Base-by-base conservation (phyloP, 2,113 vertebrate genomes). In the Protomyctophum bolini region DNA sequence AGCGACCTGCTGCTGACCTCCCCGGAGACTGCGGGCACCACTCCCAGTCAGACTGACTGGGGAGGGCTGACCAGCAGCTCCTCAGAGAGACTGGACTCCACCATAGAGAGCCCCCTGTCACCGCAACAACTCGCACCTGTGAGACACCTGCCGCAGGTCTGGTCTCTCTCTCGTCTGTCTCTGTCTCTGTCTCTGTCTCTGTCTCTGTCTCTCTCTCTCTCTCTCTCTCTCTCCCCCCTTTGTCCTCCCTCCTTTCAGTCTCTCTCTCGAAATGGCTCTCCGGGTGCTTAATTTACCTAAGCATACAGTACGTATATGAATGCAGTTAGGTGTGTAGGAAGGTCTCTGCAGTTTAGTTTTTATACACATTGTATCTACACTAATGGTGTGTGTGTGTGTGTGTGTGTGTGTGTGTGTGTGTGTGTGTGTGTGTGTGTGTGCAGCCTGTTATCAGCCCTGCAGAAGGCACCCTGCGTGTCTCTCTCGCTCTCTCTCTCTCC, bases 1-100 rank as follows among this genome's bases (percentile, higher is more conserved):
- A 94, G 93, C 54, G 93, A 94, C 77, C 80, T 92, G 33, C 92
- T 86, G 0, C 71, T 91, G 57, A 94, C 91, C n/a, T 94, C 93
- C 10, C 92, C 92, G 1, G 92, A 90, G 56, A 90, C 88, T 0
- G 89, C 85, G 0, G 91, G 90, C 59, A 80, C 89, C 76, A 87
- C 88, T n/a, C 90, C 90, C 57, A 87, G 87, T 66, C 88, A 89
- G 71, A 89, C 79, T 0, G 93, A 93, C 80, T 93, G 91, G 91
- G 91, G 82, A 3, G 87, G 77, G 8, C 77, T 90, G 56, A 89
- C 86, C 83, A 83, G 84, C 41, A 92, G 92, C 85, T 94, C 92
- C 0, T 92, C 91, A 0, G 92, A 94, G 79, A 88, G 86, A 33
- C 80, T 92, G 77, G 92, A 94, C 85, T 89, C 88, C 11, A 73